These are phyloP conservation scores for Mycalesis mineus DNA, from an alignment of 2,888 invertebrate species.

Conservation along the genomic window DNA sequence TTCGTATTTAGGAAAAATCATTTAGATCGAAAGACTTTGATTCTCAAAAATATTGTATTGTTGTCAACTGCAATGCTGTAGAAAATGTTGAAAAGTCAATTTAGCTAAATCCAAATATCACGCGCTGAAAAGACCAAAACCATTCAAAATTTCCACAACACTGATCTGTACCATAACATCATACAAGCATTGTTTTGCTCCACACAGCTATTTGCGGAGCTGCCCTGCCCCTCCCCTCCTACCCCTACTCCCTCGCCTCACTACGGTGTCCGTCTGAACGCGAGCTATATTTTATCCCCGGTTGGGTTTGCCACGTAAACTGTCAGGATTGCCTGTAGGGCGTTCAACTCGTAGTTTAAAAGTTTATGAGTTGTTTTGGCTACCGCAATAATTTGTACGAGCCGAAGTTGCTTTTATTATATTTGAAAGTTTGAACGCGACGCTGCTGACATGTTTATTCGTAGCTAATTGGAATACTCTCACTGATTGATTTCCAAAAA, in stretches of 20 bases:
- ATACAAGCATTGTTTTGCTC: conserved; percentile 75
- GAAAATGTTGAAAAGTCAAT: not conserved
- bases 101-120: conserved; percentile 2
- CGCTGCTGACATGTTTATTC: conserved; percentile 12
- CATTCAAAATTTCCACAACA: conserved; percentile 33
- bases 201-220: conserved; percentile 72
- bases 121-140: conserved; percentile 19
- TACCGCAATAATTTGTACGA: conserved; percentile 15
- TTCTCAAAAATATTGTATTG: too few relatives aligned
- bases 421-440: conserved; percentile 5
- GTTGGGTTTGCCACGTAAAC: conserved; percentile 70
- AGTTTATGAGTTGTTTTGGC: conserved; percentile 37
- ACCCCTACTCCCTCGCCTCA: conserved; percentile 37
- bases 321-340: conserved; percentile 71
- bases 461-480: not conserved
- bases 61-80: not conserved
- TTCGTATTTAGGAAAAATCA: too few relatives aligned
- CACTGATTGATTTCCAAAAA: conserved; percentile 1
- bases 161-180: conserved; percentile 65
- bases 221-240: conserved; percentile 36
- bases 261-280: conserved; percentile 70
- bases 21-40: too few relatives aligned
- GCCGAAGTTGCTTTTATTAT: conserved; percentile 10
- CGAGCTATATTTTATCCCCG: conserved; percentile 75
- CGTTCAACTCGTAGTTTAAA: conserved; percentile 69